phyloP scores from a whole-genome alignment of 2,888 invertebrate species.

The Morpho deidamia region DNA sequence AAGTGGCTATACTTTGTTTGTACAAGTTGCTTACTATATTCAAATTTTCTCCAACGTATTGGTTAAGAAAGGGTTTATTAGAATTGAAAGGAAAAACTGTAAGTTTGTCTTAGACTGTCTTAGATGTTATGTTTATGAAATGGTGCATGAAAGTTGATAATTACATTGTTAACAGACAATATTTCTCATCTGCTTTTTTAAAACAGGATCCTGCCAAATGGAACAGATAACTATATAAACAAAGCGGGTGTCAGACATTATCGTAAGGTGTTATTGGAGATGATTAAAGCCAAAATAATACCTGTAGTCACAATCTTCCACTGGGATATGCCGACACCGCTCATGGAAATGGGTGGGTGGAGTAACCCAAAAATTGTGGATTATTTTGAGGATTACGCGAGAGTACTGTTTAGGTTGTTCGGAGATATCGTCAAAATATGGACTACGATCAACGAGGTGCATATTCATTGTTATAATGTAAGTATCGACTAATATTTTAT shows the following conservation, averaged over 20 bases:
- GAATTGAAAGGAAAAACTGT: too few relatives aligned
- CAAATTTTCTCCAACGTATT: too few relatives aligned
- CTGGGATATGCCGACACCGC: constrained; percentile 74
- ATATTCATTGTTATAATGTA: constrained; percentile 68
- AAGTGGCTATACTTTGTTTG: too few relatives aligned
- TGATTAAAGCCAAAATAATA: constrained; percentile 80
- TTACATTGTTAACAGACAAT: not conserved
- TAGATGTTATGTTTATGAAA: too few relatives aligned
- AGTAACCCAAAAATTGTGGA: constrained; percentile 69
- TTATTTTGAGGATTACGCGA: constrained; percentile 76
- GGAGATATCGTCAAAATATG: constrained; percentile 83
- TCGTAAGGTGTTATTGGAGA: constrained; percentile 83
- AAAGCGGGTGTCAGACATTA: constrained; percentile 85
- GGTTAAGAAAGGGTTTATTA: too few relatives aligned
- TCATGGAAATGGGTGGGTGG: constrained; percentile 76
- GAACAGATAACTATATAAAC: constrained; percentile 81
- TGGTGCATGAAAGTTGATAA: too few relatives aligned
- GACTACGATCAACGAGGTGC: constrained; percentile 88
- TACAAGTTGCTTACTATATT: too few relatives aligned
- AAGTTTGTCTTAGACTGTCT: too few relatives aligned
- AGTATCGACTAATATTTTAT: constrained; percentile 26
- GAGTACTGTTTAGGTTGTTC: constrained; percentile 75
- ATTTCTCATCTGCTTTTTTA: not conserved
- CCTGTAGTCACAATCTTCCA: constrained; percentile 84
- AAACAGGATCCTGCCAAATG: constrained; percentile 82